Base-by-base conservation (phyloP, 64 coral and sea anemone species). In the Exaiptasia diaphana region DNA sequence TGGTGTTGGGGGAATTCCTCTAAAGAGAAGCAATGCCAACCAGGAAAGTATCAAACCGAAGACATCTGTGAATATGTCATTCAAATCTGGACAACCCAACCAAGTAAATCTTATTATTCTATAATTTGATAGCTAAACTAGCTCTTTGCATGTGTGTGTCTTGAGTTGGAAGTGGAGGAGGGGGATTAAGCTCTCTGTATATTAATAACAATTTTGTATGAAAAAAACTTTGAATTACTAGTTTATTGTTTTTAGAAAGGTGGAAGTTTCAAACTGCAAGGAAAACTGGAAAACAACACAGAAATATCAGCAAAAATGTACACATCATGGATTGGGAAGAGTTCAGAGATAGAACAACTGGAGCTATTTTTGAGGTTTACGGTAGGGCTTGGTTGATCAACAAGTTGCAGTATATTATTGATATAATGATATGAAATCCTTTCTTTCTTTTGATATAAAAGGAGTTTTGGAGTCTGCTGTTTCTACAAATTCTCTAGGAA, bases 401-500 rank as follows among this genome's bases (percentile, higher is more conserved):
- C n/a, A n/a, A n/a, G n/a, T n/a, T n/a, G n/a, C n/a, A n/a, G n/a
- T n/a, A n/a, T n/a, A n/a, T n/a, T n/a, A n/a, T n/a, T n/a, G n/a
- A n/a, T n/a, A n/a, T n/a, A n/a, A n/a, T n/a, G n/a, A n/a, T n/a
- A n/a, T n/a, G n/a, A n/a, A n/a, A n/a, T n/a, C n/a, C n/a, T n/a
- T n/a, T n/a, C n/a, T n/a, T n/a, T n/a, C n/a, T n/a, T n/a, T n/a
- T n/a, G n/a, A n/a, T n/a, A n/a, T n/a, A n/a, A n/a, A n/a, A 61
- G 35, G 52, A 9, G 63, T 18, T 39, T 48, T 79, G 18, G 38
- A 60, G 1, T 60, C 54, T 36, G 76, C 69, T 45, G 53, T 60
- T 17, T 26, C 54, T 30, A 26, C 54, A 29, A 23, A 17, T 25
- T 85, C 28, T 71, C 31, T 69, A 69, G 76, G 75, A 30, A 87